Evolutionary conservation across 2,888 invertebrate species (phyloP).

Genomic region (Aspidapion aeneum): DNA sequence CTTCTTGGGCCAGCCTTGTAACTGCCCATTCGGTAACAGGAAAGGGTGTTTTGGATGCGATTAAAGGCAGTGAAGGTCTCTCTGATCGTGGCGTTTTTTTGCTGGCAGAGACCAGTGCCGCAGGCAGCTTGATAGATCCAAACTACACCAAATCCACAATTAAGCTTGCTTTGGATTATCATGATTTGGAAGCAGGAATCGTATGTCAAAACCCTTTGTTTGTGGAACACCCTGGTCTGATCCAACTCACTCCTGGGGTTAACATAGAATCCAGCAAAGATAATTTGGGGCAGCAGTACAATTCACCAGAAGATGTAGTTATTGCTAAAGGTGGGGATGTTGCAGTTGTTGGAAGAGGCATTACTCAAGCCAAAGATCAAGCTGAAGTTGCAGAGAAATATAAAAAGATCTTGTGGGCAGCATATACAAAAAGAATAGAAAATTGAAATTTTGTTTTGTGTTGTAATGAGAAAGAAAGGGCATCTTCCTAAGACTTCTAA

Average conservation of each 20-base stretch:
- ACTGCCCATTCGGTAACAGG: conserved; percentile 91
- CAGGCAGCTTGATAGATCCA: conserved; percentile 59
- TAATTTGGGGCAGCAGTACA: conserved; percentile 83
- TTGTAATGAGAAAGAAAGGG: not conserved
- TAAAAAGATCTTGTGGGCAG: conserved; percentile 68
- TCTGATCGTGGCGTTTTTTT: conserved; percentile 66
- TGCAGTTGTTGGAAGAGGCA: conserved; percentile 93
- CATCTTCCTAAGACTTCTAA: too few species aligned
- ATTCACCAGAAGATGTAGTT: conserved; percentile 79
- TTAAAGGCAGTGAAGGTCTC: conserved; percentile 46
- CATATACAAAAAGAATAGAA: conserved; percentile 53
- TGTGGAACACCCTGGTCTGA: conserved; percentile 65
- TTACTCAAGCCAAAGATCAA: conserved; percentile 65
- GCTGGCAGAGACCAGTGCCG: conserved; percentile 87
- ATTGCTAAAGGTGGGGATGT: conserved; percentile 86
- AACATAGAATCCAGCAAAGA: conserved; percentile 69
- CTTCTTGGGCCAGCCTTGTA: conserved; percentile 88
- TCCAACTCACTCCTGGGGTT: conserved; percentile 94
- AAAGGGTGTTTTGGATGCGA: conserved; percentile 56
- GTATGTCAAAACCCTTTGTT: conserved; percentile 80
- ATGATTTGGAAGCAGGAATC: conserved; percentile 75
- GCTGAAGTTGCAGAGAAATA: conserved; percentile 66
- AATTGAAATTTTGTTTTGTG: conserved; percentile 2
- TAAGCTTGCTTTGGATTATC: conserved; percentile 67
- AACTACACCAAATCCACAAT: conserved; percentile 66